Base-by-base conservation (phyloP, 2,888 invertebrate genomes). In the Luperina nickerlii region DNA sequence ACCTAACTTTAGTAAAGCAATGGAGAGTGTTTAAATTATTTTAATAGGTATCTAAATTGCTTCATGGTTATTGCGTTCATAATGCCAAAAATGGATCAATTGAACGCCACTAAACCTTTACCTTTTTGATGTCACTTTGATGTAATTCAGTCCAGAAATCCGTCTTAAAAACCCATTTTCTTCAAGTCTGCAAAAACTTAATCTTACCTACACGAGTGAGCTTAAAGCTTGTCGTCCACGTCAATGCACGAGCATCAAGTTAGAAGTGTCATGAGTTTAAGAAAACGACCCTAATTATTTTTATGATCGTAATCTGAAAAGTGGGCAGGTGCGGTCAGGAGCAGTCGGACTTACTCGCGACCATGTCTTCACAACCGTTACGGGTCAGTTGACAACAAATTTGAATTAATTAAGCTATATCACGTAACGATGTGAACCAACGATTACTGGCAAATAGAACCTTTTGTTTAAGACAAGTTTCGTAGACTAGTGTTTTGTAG, bases 301-400 rank as follows among this genome's bases (percentile, higher is more conserved):
- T 82, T 82, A 80, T 75, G 87, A 84, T 88, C 74, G 74, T 83
- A 82, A 89, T 88, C 88, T 82, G 78, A 83, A 74, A 85, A 82
- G 82, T 87, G 77, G 79, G 81, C 81, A 75, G 69, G 54, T 73
- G 85, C 76, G 77, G 75, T 76, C 78, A 84, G 74, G 63, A 74
- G 81, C 76, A 76, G 79, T 74, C 75, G 74, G 79, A 73, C 67
- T 60, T 78, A 67, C 85, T 77, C 76, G 78, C 62, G 51, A 45
- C 69, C 88, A 83, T 82, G 86, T 84, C 70, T 78, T 76, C 81
- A 81, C 77, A 81, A 80, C 82, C 86, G 88, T 89, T 84, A 88
- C 86, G 88, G 89, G 84, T 86, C 89, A 86, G 86, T 81, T 83
- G 84, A 78, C 78, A 78, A 86, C 79, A 89, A 81, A 82, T 88